phyloP scores from a whole-genome alignment of 2,888 invertebrate genomes.

The Frankliniella intonsa region DNA sequence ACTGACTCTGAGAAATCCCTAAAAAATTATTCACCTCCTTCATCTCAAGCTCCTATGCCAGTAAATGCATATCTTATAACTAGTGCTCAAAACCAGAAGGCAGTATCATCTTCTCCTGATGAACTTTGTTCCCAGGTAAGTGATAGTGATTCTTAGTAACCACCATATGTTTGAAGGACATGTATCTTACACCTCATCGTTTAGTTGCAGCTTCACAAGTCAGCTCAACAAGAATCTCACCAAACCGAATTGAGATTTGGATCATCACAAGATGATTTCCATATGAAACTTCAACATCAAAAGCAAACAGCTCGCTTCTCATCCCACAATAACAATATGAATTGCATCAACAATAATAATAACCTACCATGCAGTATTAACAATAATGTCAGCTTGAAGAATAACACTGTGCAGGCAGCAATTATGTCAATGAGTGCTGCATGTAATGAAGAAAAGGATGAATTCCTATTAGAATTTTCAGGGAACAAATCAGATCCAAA shows the following conservation, averaged over 20 bases:
- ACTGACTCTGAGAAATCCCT: conserved; percentile 30
- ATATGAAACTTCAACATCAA: conserved; percentile 31
- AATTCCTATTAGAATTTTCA: conserved; percentile 62
- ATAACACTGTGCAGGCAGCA: background rate
- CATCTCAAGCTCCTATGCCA: background rate
- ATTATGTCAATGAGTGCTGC: background rate
- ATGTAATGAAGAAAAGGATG: conserved; percentile 50
- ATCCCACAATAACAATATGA: conserved; percentile 23
- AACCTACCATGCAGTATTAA: conserved; percentile 19
- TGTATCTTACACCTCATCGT: background rate
- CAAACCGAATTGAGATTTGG: background rate
- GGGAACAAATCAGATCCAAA: conserved; percentile 83
- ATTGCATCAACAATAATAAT: conserved; percentile 29
- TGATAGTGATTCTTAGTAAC: background rate
- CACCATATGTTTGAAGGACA: background rate
- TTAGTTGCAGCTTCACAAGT: conserved; percentile 24
- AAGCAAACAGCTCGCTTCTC: conserved; percentile 28
- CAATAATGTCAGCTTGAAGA: background rate
- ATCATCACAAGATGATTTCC: conserved; percentile 34
- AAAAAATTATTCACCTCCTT: conserved; percentile 26
- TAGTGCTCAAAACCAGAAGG: background rate
- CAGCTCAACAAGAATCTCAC: conserved; percentile 6
- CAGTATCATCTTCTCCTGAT: background rate
- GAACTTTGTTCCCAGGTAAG: background rate
- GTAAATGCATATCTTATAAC: conserved; percentile 15